Percentiles rank a stretch among this genome's conserved stretches.
Conservation (phyloP, 2,888 invertebrate species). For the Nematopogon swammerdamellus region DNA sequence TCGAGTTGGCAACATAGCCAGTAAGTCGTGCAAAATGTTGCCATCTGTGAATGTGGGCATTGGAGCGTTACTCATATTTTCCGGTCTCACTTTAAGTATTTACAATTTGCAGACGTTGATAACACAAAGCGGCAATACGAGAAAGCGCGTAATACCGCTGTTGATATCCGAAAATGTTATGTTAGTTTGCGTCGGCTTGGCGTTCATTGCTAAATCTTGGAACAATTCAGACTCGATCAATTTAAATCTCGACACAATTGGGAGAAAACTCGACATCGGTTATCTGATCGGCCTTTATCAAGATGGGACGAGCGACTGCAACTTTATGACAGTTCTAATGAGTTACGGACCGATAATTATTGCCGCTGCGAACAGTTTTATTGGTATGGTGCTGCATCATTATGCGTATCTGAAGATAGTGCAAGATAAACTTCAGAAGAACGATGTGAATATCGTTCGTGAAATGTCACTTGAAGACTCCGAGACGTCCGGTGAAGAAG, state of each 20-base stretch:
- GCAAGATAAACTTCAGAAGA: constrained; percentile 21
- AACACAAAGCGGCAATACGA: constrained; percentile 18
- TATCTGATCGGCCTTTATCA: too few relatives aligned
- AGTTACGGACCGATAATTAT: constrained; percentile 38
- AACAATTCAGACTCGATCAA: constrained; percentile 23
- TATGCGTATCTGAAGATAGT: constrained; percentile 41
- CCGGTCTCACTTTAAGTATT: constrained; percentile 34
- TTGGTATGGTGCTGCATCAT: constrained; percentile 38
- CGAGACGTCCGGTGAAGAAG: neutral
- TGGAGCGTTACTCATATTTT: constrained; percentile 32
- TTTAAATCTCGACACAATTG: constrained; percentile 20
- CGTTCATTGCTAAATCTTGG: constrained; percentile 28
- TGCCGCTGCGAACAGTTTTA: constrained; percentile 41
- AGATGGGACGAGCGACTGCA: constrained; percentile 19
- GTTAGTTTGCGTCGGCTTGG: constrained; percentile 34
- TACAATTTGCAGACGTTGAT: constrained; percentile 32
- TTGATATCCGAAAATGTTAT: constrained; percentile 41
- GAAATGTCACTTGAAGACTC: constrained; percentile 18
- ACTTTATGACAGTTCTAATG: constrained; percentile 25
- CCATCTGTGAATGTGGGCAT: constrained; percentile 31
- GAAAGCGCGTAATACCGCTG: constrained; percentile 21
- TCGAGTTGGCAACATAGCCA: too few relatives aligned
- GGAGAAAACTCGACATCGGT: constrained; percentile 16
- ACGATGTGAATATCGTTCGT: constrained; percentile 28
- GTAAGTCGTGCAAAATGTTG: constrained; percentile 21